Evolutionary conservation across 2,797 vertebrate genomes (phyloP), one percentile per base, ranked within the genome.

Genomic region (Gouania willdenowi): DNA sequence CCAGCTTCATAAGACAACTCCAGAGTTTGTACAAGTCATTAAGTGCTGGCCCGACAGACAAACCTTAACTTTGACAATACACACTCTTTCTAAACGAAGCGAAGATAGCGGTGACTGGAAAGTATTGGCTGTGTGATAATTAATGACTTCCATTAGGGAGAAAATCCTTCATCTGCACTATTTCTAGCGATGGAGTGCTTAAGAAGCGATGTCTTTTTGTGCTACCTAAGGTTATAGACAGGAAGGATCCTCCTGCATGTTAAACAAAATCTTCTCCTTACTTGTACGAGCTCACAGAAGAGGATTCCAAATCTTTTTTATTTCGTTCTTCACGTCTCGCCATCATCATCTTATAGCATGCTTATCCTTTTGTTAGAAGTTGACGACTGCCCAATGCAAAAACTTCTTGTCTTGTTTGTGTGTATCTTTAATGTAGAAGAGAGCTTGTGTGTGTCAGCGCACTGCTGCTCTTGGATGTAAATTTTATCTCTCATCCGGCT

Each of bases 161-260:
- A 81, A 82, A 79, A 68, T 20, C 66, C 66, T 82, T 75, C 52
- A 74, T 78, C 66, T 71, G 81, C 82, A 81, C 51, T 82, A 85
- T 81, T 79, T 47, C 68, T 71, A 63, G 18, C 59, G 72, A 81
- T 62, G 67, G 68, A 75, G 66, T 59, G 62, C 64, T 50, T 70
- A 80, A 81, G 78, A 57, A 77, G 60, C 66, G 50, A 30, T 55
- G 49, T 59, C 60, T 66, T 76, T 82, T 65, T 69, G 29, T 65
- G 41, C 59, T 77, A 81, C 77, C 66, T 67, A 49, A 24, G 79
- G 79, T 80, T 64, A 74, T 26, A 72, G 75, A 72, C 79, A 75
- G 81, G 79, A 56, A 66, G 39, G 51, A 67, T 82, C 76, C 65
- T 82, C 76, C 65, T 85, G 84, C 73, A 79, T 84, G 59, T 69